phyloP scores from a whole-genome alignment of 2,888 invertebrate species.

The Acanthacorydalis orientalis region DNA sequence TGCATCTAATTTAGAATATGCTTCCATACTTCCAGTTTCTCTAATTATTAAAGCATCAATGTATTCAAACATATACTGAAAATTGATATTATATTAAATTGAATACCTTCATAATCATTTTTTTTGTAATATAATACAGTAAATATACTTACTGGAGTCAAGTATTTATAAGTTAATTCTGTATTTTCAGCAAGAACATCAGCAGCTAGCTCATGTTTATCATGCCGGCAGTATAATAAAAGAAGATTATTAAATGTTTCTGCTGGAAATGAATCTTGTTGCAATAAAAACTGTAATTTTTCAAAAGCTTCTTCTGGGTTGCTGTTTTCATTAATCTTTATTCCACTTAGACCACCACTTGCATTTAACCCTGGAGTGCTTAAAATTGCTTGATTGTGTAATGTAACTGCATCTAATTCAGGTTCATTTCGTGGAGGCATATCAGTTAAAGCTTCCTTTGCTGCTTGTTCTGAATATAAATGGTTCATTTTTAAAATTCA shows the following conservation, averaged over 20 bases:
- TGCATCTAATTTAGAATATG: constrained; percentile 88
- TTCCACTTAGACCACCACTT: background rate
- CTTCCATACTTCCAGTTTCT: constrained; percentile 92
- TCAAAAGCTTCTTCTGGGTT: constrained; percentile 89
- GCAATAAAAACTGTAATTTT: constrained; percentile 81
- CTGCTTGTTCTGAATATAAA: constrained; percentile 38
- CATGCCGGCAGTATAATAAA: constrained; percentile 89
- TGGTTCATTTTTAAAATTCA: too few species aligned
- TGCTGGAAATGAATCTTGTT: constrained; percentile 91
- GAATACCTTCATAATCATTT: background rate
- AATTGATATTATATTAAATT: constrained; percentile 9
- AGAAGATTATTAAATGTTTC: constrained; percentile 95
- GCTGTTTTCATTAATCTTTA: constrained; percentile 30
- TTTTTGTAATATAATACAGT: constrained; percentile 4
- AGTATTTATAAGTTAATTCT: constrained; percentile 86
- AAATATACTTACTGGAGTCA: constrained; percentile 55
- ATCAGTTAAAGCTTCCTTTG: constrained; percentile 72
- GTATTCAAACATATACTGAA: constrained; percentile 80
- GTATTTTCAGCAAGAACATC: constrained; percentile 96
- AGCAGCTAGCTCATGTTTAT: constrained; percentile 93
- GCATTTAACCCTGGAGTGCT: constrained; percentile 12
- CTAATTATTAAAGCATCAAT: constrained; percentile 93
- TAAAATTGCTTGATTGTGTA: constrained; percentile 91
- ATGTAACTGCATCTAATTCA: constrained; percentile 91
- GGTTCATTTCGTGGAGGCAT: constrained; percentile 91